These are phyloP conservation scores for Catharus ustulatus DNA, from an alignment of 2,797 vertebrate species.

Conservation along the genomic window DNA sequence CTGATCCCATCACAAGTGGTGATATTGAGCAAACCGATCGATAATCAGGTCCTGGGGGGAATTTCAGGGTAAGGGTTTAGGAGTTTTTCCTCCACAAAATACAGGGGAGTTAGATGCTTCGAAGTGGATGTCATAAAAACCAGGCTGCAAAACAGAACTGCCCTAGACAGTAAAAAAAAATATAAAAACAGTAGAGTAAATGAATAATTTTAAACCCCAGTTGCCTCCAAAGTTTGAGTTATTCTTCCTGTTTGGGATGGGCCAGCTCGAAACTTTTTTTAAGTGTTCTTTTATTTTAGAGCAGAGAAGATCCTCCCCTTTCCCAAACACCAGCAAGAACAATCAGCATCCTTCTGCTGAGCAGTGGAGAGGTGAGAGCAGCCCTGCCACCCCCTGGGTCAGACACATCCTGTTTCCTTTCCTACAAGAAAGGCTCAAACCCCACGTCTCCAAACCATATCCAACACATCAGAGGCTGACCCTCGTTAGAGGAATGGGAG, in stretches of 20 bases:
- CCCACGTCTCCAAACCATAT: background rate
- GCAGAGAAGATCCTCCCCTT: background rate
- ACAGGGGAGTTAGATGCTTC: background rate
- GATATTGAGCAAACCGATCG: background rate
- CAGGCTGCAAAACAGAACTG: background rate
- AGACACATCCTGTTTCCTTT: background rate
- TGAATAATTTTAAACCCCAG: background rate
- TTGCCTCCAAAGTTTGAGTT: background rate
- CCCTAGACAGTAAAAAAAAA: background rate
- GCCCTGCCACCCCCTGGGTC: too few species aligned
- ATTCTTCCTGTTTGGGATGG: background rate
- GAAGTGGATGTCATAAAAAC: background rate
- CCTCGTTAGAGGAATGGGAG: background rate
- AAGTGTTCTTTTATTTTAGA: background rate
- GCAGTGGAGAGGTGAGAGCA: background rate
- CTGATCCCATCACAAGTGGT: background rate
- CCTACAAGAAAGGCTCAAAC: accelerated
- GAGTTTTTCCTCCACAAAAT: background rate
- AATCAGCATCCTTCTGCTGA: background rate
- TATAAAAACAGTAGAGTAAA: background rate
- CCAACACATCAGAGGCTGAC: background rate
- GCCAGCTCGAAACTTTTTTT: background rate
- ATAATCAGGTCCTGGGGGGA: accelerated
- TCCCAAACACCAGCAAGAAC: background rate
- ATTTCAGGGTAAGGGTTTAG: background rate